Evolutionary conservation across 2,113 vertebrate genomes (phyloP).

Genomic region (Petrocephalus microphthalmus): DNA sequence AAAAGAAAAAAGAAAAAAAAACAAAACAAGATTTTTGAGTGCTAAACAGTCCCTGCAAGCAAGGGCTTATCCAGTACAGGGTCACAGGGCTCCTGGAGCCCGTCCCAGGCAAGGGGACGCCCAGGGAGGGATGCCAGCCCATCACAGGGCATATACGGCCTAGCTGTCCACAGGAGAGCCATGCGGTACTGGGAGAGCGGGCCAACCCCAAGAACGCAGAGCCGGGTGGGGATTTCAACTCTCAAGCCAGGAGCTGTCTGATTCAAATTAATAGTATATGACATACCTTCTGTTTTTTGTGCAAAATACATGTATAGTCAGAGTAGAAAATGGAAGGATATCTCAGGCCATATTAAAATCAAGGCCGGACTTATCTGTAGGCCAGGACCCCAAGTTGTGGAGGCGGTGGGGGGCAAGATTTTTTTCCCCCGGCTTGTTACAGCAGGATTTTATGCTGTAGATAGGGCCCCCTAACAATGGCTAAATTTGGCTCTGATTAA

Average conservation of each 20-base stretch:
- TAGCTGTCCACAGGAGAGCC: background rate
- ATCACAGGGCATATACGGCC: background rate
- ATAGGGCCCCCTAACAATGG: background rate
- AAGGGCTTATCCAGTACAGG: background rate
- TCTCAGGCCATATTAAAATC: background rate
- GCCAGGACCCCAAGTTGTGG: background rate
- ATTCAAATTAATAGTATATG: background rate
- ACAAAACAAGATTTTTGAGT: background rate
- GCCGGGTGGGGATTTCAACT: background rate
- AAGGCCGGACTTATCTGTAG: background rate
- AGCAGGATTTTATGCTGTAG: background rate
- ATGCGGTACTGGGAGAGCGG: background rate
- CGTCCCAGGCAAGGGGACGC: background rate
- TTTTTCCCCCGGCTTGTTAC: background rate
- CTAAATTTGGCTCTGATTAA: background rate
- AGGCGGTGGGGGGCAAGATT: background rate
- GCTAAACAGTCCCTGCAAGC: background rate
- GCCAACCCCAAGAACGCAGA: background rate
- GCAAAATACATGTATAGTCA: background rate
- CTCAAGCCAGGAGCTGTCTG: background rate
- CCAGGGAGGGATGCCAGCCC: background rate
- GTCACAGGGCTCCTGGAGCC: background rate
- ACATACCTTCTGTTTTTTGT: background rate
- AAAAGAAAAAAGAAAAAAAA: no score
- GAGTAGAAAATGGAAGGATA: background rate